Base-by-base conservation (phyloP, 2,888 invertebrate genomes). In the Hypomecis punctinalis region DNA sequence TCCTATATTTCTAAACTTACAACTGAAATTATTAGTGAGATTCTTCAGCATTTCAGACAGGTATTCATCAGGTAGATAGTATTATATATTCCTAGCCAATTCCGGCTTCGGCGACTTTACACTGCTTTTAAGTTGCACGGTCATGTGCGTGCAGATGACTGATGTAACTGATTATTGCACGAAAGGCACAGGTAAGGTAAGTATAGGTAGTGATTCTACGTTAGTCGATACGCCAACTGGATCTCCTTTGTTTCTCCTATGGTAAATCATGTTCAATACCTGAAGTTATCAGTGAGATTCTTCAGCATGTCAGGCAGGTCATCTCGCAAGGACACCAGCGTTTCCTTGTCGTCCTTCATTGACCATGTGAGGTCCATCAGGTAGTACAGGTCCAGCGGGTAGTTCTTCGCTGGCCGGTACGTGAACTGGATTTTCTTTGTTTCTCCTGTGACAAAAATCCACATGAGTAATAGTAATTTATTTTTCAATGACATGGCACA, bases 311-410 rank as follows among this genome's bases (percentile, higher is more conserved):
- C 80, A 0, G 95, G 94, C 53, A 96, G 83, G 73, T 94, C 94
- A 43, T 93, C 94, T 23, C 96, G 94, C 55, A 96, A 80, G 9
- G 94, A 94, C 0, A 96, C 96, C 57, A 98, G 86, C 3, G 97
- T 97, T 66, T 96, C 94, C 79, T 97, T 96, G 84, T 98, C 97
- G 72, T 97, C 96, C 78, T 94, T 94, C 98, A 98, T 98, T 1
- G 98, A 97, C 93, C 96, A 96, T 1, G 98, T 98, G 63, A 98
- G 92, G 84, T 98, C 98, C 97, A 98, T 98, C 73, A 98, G 91
- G 79, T 97, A 97, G 87, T 98, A 98, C 47, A 98, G 91, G 83
- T 98, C 98, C 47, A 98, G 93, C 6, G 96, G 96, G 79, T 98
- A 97, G 84, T 98, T 97, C 83, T 95, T 95, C 8, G 97, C 97